Base-by-base conservation (phyloP, 2,113 vertebrate species). In the Stegostoma tigrinum region DNA sequence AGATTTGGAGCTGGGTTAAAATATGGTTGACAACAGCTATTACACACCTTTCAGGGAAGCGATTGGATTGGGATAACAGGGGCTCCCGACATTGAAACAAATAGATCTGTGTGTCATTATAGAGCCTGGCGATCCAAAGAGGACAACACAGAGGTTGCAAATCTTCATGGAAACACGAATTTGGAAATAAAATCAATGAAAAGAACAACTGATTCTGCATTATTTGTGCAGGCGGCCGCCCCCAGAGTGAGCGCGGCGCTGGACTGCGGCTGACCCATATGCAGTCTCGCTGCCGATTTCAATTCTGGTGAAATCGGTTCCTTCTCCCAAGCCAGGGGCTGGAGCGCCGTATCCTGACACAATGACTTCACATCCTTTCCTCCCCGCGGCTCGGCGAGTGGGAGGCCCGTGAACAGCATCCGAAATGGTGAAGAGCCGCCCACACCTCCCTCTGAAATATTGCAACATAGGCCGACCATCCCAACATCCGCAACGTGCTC, bases 401-500 rank as follows among this genome's bases (percentile, higher is more conserved):
- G 27, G 42, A 89, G 42, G 48, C 0, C 24, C 48, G 8, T 30
- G 19, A 68, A 52, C 5, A 45, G 30, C 85, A 55, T 24, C 48
- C 45, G 38, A 38, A 45, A 87, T 30, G 23, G 42, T 87, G 85
- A 52, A 87, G 7, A 8, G 23, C 3, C 30, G 87, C 52, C 10
- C 15, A 30, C 87, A 61, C 87, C 55, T 91, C 34, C 27, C 87
- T 2, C 8, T 61, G 38, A 70, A 67, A 45, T 70, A 94, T 94
- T 94, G 34, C 93, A 94, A 94, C 93, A 94, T 94, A 48, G 72
- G 10, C 55, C 55, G 52, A n/a, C 66, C 67, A 48, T 70, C 93
- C 38, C n/a, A 45, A 30, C 23, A 94, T 42, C 64, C 38, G 93
- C 66, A 67, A 70, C 93, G 66, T 70, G 93, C 27, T 5, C 5